These are phyloP conservation scores for Macaria liturata DNA, from an alignment of 2,888 invertebrate genomes.

Conservation along the genomic window DNA sequence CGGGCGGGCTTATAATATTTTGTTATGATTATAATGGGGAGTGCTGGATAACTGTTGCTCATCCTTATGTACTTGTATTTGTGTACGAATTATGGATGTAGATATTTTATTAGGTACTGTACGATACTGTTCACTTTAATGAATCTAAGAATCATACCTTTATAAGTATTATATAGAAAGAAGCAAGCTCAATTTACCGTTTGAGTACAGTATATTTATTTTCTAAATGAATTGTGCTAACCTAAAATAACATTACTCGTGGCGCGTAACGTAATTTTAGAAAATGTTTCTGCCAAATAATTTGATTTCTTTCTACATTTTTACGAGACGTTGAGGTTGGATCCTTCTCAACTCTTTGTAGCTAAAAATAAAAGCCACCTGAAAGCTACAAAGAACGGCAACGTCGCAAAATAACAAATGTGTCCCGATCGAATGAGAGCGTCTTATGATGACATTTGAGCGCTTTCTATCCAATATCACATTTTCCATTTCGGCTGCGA, in stretches of 20 bases:
- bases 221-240: too few species aligned
- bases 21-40: constrained; percentile 77
- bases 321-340: neutral
- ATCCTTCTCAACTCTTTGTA: constrained; percentile 15
- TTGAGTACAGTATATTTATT: too few species aligned
- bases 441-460: constrained; percentile 60
- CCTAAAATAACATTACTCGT: too few species aligned
- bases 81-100: constrained; percentile 27
- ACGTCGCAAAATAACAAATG: constrained; percentile 30
- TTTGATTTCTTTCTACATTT: constrained; percentile 2
- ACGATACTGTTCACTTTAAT: too few species aligned
- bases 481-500: constrained; percentile 62
- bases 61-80: constrained; percentile 37
- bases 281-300: neutral
- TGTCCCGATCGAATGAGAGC: constrained; percentile 40
- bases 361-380: constrained; percentile 20
- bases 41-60: constrained; percentile 33
- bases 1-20: constrained; percentile 79
- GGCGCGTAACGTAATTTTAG: too few species aligned
- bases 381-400: constrained; percentile 19
- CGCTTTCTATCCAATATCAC: constrained; percentile 61
- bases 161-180: too few species aligned
- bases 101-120: too few species aligned
- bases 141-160: too few species aligned
- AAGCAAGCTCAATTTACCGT: too few species aligned